These are phyloP conservation scores for Stegastes partitus DNA, from an alignment of 2,113 vertebrate genomes.

Conservation along the genomic window DNA sequence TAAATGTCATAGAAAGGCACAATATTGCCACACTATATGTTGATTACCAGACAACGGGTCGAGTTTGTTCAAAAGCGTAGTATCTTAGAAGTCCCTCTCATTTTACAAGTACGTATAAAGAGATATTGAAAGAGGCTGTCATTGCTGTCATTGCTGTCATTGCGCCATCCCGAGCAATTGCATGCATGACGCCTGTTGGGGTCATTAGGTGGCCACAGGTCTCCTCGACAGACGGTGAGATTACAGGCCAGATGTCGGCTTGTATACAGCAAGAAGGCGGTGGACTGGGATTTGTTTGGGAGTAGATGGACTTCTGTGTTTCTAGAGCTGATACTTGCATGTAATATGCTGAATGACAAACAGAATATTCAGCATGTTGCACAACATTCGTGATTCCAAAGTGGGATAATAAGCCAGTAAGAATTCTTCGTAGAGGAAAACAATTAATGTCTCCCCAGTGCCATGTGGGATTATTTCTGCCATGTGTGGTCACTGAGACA, in stretches of 20 bases:
- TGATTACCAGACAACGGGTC: conserved; percentile 21
- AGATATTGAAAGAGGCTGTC: conserved; percentile 74
- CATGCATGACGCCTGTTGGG: conserved; percentile 78
- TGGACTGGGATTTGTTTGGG: conserved; percentile 77
- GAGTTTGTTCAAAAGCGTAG: conserved; percentile 32
- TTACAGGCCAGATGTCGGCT: conserved; percentile 78
- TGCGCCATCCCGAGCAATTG: conserved; percentile 74
- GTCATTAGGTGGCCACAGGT: conserved; percentile 81
- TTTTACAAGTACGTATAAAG: conserved; percentile 75
- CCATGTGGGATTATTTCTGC: conserved; percentile 55
- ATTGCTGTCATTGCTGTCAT: conserved; percentile 77
- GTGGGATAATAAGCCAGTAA: conserved; percentile 40
- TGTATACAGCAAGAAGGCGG: conserved; percentile 79
- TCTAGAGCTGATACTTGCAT: conserved; percentile 69
- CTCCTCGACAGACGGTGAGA: conserved; percentile 78
- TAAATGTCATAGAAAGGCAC: not conserved
- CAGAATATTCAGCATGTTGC: conserved; percentile 52
- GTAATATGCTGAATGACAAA: conserved; percentile 54
- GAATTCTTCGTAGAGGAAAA: conserved; percentile 27
- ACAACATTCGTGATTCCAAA: conserved; percentile 32
- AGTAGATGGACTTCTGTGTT: conserved; percentile 71
- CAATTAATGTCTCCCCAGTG: conserved; percentile 24
- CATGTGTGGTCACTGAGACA: conserved; percentile 56
- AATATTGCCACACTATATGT: not conserved
- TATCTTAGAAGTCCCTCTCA: conserved; percentile 58